These are phyloP conservation scores for Craseonycteris thonglongyai DNA, from an alignment of 2,113 vertebrate genomes.

Conservation along the genomic window DNA sequence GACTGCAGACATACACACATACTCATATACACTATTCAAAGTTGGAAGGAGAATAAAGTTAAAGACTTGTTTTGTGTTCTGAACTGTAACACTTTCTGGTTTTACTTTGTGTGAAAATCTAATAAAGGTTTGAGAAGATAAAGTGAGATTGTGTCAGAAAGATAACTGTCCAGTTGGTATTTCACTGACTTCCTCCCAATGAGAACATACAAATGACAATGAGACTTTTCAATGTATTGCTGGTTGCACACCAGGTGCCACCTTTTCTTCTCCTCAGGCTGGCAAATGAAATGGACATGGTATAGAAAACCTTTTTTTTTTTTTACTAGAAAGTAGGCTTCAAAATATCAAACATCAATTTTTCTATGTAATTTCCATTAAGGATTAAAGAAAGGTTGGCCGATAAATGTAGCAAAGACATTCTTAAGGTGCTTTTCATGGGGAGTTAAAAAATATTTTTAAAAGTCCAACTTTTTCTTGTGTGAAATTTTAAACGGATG, in stretches of 20 bases:
- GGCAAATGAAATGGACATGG: neutral
- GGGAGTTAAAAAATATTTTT: neutral
- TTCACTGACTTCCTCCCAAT: conserved; percentile 4
- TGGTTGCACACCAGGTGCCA: neutral
- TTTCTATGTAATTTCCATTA: conserved; percentile 1
- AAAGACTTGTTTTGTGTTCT: neutral
- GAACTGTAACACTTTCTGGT: conserved; percentile 23
- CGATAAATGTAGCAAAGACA: neutral
- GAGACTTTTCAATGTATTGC: neutral
- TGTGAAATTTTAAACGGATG: neutral
- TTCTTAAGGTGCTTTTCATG: neutral
- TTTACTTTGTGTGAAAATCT: conserved; percentile 8
- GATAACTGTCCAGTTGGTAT: neutral
- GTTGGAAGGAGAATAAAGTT: rapidly evolving
- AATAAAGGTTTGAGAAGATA: conserved; percentile 8
- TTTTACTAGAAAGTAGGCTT: conserved; percentile 27
- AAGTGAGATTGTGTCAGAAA: neutral
- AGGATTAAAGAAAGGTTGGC: neutral
- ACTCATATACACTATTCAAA: neutral
- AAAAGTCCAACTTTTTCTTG: neutral
- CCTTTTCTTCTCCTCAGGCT: neutral
- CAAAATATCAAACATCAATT: conserved; percentile 44
- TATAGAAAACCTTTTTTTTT: conserved; percentile 10
- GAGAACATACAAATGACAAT: neutral
- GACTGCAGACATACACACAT: rapidly evolving